Base-by-base conservation (phyloP, 2,888 invertebrate species). In the Drosophila putrida region DNA sequence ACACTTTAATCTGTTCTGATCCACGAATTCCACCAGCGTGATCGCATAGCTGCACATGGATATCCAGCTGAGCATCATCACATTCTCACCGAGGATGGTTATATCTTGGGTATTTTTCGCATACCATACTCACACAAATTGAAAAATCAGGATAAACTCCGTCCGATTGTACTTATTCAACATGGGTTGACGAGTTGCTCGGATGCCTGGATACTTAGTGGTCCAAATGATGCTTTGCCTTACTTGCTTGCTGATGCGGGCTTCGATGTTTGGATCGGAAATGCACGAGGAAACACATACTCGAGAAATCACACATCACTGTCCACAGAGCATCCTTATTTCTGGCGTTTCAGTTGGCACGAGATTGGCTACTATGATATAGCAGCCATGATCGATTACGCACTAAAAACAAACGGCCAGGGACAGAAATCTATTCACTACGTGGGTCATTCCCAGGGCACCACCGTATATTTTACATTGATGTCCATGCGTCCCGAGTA, bases 341-440 rank as follows among this genome's bases (percentile, higher is more conserved):
- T 90, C 63, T 91, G 90, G 90, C 54, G 75, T 6, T 90, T 90
- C 25, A 97, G 97, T 80, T 98, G 96, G 94, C 97, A 98, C 88
- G 97, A 99, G 92, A 96, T 98, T 93, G 97, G 96, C 0, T 91
- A 95, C 50, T 95, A 96, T 89, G 85, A 85, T 33, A 83, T 87
- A 0, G 64, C 89, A 0, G 75, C 84, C 10, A 87, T 87, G 60
- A 82, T 91, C 3, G 90, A 91, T 46, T 90, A 89, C 35, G 79
- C 90, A 0, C 58, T 91, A 6, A 27, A 57, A 0, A 63, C 63
- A 6, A 91, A 86, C 15, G 85, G 84, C 10, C 72, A 80, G 36
- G 71, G 73, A 0, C 85, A 85, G 31, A 43, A 78, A 9, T 57
- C 87, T 4, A 69, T 92, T 1, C 90, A 91, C 46, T 91, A 91